These are phyloP conservation scores for Herpetotheres cachinnans DNA, from an alignment of 2,113 vertebrate genomes.

Conservation along the genomic window DNA sequence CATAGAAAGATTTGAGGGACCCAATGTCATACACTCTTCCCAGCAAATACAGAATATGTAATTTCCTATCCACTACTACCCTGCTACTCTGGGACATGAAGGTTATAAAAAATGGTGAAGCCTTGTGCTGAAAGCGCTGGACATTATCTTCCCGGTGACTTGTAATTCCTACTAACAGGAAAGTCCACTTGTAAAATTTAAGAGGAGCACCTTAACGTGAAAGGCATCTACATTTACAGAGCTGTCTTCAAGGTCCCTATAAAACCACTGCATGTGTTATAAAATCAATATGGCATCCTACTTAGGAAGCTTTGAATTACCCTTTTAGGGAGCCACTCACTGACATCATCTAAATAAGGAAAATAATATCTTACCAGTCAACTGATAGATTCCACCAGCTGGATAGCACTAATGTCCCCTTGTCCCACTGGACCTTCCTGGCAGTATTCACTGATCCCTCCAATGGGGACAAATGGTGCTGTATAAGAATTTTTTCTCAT, in stretches of 20 bases:
- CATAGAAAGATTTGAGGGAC: background rate
- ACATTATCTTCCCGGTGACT: background rate
- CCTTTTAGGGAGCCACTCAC: background rate
- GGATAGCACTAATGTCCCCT: background rate
- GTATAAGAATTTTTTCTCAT: no score
- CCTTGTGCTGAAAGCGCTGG: background rate
- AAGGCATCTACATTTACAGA: background rate
- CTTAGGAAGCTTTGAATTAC: background rate
- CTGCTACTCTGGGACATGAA: background rate
- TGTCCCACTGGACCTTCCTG: background rate
- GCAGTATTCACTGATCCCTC: background rate
- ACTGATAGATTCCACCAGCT: background rate
- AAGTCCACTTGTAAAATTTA: background rate
- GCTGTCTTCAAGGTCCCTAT: background rate
- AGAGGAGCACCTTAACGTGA: background rate
- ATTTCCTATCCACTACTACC: background rate
- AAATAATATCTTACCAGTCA: background rate
- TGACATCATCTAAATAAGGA: background rate
- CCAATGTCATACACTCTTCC: background rate
- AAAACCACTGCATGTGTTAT: background rate
- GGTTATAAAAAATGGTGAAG: background rate
- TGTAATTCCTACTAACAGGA: background rate
- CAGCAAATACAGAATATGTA: background rate
- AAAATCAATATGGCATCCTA: background rate
- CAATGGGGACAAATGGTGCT: background rate